A percentile compares a stretch with the other conserved stretches of the same genome.
phyloP scores from a whole-genome alignment of 1,140 invertebrate species.

The Ridgeia piscesae region DNA sequence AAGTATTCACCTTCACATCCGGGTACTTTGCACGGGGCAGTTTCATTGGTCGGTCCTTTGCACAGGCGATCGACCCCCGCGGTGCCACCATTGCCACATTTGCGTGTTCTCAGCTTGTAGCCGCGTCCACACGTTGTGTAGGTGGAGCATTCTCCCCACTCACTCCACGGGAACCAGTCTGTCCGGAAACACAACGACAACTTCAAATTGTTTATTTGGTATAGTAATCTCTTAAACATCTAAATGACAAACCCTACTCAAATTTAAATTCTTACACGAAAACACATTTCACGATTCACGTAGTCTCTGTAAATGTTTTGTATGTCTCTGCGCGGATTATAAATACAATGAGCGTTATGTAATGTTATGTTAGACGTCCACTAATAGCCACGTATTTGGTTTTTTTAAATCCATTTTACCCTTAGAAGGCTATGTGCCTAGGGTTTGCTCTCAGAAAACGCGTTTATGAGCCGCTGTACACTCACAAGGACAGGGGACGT shows the following conservation, averaged over 20 bases:
- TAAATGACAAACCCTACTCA: not conserved
- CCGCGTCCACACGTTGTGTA: constrained; percentile 22
- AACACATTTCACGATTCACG: not conserved
- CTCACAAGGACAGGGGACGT: constrained; percentile 43
- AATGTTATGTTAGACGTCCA: not conserved
- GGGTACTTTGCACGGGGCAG: constrained; percentile 38
- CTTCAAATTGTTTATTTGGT: not conserved
- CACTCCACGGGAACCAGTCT: constrained; percentile 27
- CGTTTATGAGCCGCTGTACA: not conserved
- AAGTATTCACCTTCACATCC: constrained; percentile 37
- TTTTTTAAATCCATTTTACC: not conserved
- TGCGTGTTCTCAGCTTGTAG: not conserved
- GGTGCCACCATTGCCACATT: constrained; percentile 36
- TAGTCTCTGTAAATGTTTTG: not conserved
- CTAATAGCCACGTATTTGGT: not conserved
- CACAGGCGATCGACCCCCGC: constrained; percentile 44
- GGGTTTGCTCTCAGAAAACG: too few species aligned
- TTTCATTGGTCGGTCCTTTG: constrained; percentile 41
- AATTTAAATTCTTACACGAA: too few species aligned
- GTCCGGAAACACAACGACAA: not conserved
- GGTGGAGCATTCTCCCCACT: constrained; percentile 26
- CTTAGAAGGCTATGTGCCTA: not conserved
- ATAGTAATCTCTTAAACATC: not conserved
- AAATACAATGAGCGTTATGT: not conserved
- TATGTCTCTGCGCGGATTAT: not conserved